Conservation (phyloP, 2,113 vertebrate genomes). For the Sinosuthora webbiana region DNA sequence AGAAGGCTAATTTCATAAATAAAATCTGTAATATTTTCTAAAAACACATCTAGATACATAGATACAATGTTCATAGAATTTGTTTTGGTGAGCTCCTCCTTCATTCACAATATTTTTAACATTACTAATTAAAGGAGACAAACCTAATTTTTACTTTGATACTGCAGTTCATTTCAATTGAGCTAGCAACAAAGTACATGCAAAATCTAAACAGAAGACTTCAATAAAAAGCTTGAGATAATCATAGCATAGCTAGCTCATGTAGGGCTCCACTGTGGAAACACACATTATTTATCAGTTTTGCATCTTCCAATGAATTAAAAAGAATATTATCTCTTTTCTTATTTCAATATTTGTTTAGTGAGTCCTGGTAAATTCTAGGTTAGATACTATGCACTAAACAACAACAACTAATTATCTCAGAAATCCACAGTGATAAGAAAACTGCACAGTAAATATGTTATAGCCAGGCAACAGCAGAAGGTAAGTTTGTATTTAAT, state of each 20-base stretch:
- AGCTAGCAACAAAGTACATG: not conserved
- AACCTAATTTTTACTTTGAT: not conserved
- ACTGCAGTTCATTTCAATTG: not conserved
- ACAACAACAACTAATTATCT: not conserved
- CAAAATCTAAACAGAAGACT: not conserved
- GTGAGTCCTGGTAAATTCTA: not conserved
- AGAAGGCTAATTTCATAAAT: not conserved
- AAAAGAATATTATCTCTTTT: not conserved
- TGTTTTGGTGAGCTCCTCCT: not conserved
- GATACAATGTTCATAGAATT: not conserved
- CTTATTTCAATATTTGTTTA: not conserved
- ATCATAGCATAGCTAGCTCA: not conserved
- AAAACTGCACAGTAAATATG: not conserved
- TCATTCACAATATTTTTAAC: not conserved
- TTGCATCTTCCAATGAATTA: not conserved
- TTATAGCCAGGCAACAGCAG: slow-evolving; percentile 1
- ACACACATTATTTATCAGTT: not conserved
- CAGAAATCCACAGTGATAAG: not conserved
- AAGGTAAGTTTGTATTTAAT: slow-evolving; percentile 11
- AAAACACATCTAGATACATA: not conserved
- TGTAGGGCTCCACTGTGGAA: not conserved
- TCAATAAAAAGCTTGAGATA: not conserved
- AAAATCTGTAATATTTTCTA: not conserved
- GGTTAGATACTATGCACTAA: not conserved
- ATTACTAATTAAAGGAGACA: not conserved